phyloP scores from a whole-genome alignment of 2,797 vertebrate genomes.

The Varecia variegata region DNA sequence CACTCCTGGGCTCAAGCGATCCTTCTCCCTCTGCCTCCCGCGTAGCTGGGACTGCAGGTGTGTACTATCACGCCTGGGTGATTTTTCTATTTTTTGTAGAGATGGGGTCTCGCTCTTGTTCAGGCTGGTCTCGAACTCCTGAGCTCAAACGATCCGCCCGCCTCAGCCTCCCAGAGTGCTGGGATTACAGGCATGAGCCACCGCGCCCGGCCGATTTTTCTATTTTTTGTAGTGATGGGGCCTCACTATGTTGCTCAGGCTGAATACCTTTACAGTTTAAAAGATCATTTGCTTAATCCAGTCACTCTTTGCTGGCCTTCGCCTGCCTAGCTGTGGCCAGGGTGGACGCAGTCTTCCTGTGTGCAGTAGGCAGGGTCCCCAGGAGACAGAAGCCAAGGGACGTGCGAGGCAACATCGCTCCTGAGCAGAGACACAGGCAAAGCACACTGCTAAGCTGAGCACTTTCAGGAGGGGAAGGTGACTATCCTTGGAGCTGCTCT shows the following conservation, averaged over 20 bases:
- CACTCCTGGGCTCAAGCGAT: background rate
- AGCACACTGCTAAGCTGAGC: rapidly evolving
- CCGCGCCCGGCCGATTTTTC: background rate
- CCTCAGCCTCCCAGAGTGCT: too few species aligned
- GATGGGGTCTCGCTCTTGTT: too few species aligned
- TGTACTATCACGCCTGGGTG: background rate
- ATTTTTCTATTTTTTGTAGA: background rate
- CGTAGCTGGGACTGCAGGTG: background rate
- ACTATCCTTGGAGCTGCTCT: background rate
- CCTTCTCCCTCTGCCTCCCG: background rate
- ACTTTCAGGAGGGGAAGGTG: background rate
- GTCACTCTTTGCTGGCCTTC: background rate
- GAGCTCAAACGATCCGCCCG: too few species aligned
- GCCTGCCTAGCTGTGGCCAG: background rate
- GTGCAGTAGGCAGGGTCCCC: background rate
- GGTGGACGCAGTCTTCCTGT: background rate
- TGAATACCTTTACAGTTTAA: background rate
- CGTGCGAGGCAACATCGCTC: background rate
- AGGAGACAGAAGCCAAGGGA: background rate
- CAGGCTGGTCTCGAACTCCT: too few species aligned
- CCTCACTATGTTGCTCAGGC: background rate
- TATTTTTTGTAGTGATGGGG: background rate
- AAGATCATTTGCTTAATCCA: background rate
- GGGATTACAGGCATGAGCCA: background rate
- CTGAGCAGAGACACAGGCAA: background rate